These are phyloP conservation scores for Bostrychus sinensis DNA, from an alignment of 2,113 vertebrate species.

Conservation along the genomic window DNA sequence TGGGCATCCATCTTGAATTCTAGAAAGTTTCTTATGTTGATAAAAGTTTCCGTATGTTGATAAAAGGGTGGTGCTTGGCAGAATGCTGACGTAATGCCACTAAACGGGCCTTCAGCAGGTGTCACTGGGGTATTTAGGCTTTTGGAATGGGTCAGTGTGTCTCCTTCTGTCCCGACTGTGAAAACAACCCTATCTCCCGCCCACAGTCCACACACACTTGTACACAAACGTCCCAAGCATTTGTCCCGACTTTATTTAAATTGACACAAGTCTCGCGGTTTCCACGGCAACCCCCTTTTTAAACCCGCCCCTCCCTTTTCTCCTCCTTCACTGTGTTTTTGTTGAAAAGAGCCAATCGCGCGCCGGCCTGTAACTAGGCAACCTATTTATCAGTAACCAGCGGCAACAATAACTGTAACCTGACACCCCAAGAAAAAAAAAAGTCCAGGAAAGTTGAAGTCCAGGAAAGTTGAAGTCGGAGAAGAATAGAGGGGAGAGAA, in stretches of 20 bases:
- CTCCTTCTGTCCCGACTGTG: constrained; percentile 34
- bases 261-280: constrained; percentile 69
- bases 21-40: too few species aligned
- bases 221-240: constrained; percentile 45
- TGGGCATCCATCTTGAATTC: too few species aligned
- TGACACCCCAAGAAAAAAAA: constrained; percentile 62
- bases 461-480: constrained; percentile 19
- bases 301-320: constrained; percentile 4
- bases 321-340: constrained; percentile 6
- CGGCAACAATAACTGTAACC: constrained; percentile 75
- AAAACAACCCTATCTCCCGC: constrained; percentile 36
- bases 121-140: constrained; percentile 35
- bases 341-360: constrained; percentile 72
- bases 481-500: not conserved
- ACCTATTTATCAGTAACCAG: constrained; percentile 79
- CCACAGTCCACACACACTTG: constrained; percentile 23
- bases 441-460: constrained; percentile 37
- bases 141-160: constrained; percentile 39
- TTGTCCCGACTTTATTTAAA: constrained; percentile 60
- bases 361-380: constrained; percentile 71
- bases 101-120: constrained; percentile 58
- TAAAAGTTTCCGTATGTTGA: too few species aligned
- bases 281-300: constrained; percentile 47
- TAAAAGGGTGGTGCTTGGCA: constrained; percentile 35
- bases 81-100: constrained; percentile 34